phyloP scores from a whole-genome alignment of 37 sponge, comb jelly and placozoan genomes.

The Ephydatia muelleri region DNA sequence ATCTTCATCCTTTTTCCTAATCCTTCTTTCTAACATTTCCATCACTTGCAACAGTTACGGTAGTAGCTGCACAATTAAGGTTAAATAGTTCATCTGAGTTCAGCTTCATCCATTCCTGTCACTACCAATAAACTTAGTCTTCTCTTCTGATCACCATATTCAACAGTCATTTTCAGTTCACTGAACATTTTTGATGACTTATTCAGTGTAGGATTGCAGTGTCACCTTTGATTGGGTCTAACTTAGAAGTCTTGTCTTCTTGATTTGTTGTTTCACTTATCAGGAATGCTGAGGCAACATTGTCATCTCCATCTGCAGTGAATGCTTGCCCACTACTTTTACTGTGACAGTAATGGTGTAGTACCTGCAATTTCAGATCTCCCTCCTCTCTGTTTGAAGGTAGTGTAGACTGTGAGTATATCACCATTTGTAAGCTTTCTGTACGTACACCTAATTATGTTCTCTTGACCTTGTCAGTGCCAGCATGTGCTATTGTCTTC shows the following conservation, averaged over 20 bases:
- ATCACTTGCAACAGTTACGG: not conserved
- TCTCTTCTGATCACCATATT: conserved; percentile 8
- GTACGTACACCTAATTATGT: not conserved
- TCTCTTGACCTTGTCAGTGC: not conserved
- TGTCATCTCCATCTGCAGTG: conserved; percentile 26
- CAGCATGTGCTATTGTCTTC: not conserved
- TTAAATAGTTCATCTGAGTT: conserved; percentile 13
- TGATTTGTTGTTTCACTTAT: conserved; percentile 13
- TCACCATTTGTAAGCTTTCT: not conserved
- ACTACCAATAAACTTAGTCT: conserved; percentile 34
- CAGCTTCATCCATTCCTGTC: conserved; percentile 18
- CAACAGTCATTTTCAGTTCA: not conserved
- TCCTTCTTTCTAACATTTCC: conserved; percentile 18
- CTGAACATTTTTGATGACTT: conserved; percentile 35
- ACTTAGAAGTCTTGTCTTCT: not conserved
- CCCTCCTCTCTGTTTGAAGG: not conserved
- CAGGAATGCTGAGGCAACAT: conserved; percentile 8
- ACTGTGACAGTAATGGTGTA: conserved; percentile 3
- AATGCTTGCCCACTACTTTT: not conserved
- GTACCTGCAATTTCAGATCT: not conserved
- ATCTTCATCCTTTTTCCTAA: conserved; percentile 7
- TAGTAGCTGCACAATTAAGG: not conserved
- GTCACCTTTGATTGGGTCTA: not conserved
- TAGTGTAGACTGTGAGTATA: not conserved
- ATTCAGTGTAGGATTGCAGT: conserved; percentile 36